Evolutionary conservation across 2,888 invertebrate genomes (phyloP).

Genomic region (Crepidodera aurea): DNA sequence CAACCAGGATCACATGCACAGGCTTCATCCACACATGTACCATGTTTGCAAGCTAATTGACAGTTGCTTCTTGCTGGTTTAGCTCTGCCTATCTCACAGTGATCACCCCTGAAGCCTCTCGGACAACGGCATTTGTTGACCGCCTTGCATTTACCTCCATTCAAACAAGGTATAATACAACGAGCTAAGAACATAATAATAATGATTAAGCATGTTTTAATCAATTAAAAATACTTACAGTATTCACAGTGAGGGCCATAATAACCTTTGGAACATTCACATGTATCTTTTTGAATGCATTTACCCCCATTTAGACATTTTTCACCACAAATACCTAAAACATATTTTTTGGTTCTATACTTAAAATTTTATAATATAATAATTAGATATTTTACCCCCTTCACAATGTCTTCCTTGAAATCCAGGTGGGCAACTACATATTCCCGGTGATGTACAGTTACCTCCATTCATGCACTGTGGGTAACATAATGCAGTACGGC

Average conservation of each 20-base stretch:
- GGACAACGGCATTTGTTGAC: conserved; percentile 91
- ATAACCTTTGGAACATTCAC: conserved; percentile 90
- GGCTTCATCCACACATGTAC: conserved; percentile 74
- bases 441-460: conserved; percentile 88
- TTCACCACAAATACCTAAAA: conserved; percentile 86
- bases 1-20: conserved; percentile 86
- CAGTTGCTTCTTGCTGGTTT: conserved; percentile 74
- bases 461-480: conserved; percentile 94
- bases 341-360: conserved; percentile 40
- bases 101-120: conserved; percentile 83
- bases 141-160: conserved; percentile 89
- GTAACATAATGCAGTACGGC: conserved; percentile 88
- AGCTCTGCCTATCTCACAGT: conserved; percentile 88
- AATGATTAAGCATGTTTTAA: no score
- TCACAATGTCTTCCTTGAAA: conserved; percentile 76
- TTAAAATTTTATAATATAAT: neutral
- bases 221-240: conserved; percentile 70
- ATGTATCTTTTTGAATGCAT: conserved; percentile 93
- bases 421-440: conserved; percentile 88
- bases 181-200: conserved; percentile 51
- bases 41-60: conserved; percentile 79
- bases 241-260: conserved; percentile 90
- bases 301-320: conserved; percentile 94
- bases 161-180: conserved; percentile 83
- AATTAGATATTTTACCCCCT: conserved; percentile 37